These are phyloP conservation scores for Caenorhabditis wallacei DNA, from an alignment of 2,888 invertebrate genomes.

Conservation along the genomic window DNA sequence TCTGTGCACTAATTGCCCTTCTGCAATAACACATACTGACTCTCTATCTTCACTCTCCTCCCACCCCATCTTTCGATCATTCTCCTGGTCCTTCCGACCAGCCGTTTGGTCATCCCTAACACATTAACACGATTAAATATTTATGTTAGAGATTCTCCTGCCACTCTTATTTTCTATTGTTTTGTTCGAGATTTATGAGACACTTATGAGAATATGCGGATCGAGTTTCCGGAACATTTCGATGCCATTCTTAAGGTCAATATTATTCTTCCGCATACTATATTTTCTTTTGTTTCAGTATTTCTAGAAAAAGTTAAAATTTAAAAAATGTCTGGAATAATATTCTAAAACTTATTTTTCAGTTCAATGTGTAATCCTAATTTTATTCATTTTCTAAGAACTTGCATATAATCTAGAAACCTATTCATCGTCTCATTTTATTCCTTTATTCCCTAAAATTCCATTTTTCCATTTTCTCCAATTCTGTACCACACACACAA, in stretches of 20 bases:
- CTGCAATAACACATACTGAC: constrained; percentile 41
- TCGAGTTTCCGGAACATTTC: constrained; percentile 48
- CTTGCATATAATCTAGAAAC: too few relatives aligned
- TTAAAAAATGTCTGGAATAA: too few relatives aligned
- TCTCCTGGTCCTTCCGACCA: background rate
- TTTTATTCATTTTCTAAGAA: too few relatives aligned
- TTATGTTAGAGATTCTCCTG: constrained; percentile 44
- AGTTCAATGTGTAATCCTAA: too few relatives aligned
- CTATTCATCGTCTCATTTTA: background rate
- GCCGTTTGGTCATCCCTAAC: constrained; percentile 52
- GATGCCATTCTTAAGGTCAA: constrained; percentile 10
- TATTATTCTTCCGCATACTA: constrained; percentile 9
- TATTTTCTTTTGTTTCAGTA: background rate
- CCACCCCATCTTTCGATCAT: too few relatives aligned
- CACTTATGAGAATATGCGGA: constrained; percentile 22
- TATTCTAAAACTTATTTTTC: too few relatives aligned
- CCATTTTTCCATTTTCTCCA: constrained; percentile 11
- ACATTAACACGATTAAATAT: constrained; percentile 61
- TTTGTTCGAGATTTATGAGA: constrained; percentile 36
- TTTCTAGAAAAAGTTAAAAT: too few relatives aligned
- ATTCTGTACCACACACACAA: constrained; percentile 35
- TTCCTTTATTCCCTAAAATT: background rate
- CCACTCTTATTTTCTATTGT: constrained; percentile 30
- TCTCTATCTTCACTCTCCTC: too few relatives aligned
- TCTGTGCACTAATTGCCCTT: constrained; percentile 62